Evolutionary conservation across 2,888 invertebrate species (phyloP), one percentile per base, ranked within the genome.

Genomic region (Adelognathus sp.): DNA sequence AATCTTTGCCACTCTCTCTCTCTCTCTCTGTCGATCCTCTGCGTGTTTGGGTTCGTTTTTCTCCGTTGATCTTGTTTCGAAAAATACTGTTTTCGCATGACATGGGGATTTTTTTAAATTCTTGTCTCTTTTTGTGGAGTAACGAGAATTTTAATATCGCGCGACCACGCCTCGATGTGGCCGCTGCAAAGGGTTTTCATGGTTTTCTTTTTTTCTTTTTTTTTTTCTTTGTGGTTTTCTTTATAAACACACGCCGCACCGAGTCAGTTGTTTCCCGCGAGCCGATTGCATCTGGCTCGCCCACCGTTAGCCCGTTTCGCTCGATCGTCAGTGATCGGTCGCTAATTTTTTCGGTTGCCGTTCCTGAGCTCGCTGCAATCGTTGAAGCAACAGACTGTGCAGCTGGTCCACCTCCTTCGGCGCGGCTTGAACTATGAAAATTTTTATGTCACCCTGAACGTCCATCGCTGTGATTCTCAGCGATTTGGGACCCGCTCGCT

Each of bases 391-490:
- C n/a, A 94, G 93, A 85, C 92, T 93, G 87, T 94, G 93, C 60
- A 96, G 90, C 84, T 94, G 93, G 82, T 94, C 95, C 29, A 95
- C 94, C 88, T 96, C 96, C 81, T 95, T 95, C 0, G 95, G 94
- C 81, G 94, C 94, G 11, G 95, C 94, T 93, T 95, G 90, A 18
- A 97, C 94, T 70, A 98, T 94, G 90, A 96, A 98, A 81, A 98
- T 95, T 92, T 96, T 96, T 79, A 98, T 94, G 86, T 96, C 96
- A 50, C 96, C 96, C 80, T 94, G 94, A 36, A 95, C 95, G 86
- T 97, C 97, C 88, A 96, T 94, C 2, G 97, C 98, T 1, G 98
- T 98, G 84, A 98, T 93, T 81, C 98, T 93, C 29, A 98, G 93
- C 81, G 97, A 97, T 92, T 97, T 98, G 82, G 95, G 94, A 86